These are phyloP conservation scores for Eumaeus atala DNA, from an alignment of 1,140 invertebrate species.

Conservation along the genomic window DNA sequence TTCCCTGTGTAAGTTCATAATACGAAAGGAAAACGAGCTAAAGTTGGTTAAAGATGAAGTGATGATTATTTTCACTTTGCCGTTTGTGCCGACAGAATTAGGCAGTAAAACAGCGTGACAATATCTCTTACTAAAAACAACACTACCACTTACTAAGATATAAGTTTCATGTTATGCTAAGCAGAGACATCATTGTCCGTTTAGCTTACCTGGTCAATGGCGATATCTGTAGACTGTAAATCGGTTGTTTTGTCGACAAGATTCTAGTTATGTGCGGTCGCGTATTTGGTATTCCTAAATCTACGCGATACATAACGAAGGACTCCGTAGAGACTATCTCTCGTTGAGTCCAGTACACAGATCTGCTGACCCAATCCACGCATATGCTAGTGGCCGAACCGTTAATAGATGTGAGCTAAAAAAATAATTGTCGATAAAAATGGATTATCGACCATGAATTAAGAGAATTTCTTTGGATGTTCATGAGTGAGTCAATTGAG, in stretches of 20 bases:
- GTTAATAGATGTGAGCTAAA: slow-evolving; percentile 75
- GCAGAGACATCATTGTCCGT: background rate
- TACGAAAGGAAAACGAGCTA: no score
- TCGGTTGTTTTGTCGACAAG: slow-evolving; percentile 70
- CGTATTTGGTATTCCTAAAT: slow-evolving; percentile 75
- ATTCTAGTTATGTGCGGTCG: slow-evolving; percentile 62
- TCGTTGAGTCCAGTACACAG: slow-evolving; percentile 86
- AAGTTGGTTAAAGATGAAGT: no score
- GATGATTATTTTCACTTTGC: no score
- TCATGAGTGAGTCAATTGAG: no score
- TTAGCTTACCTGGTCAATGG: slow-evolving; percentile 79
- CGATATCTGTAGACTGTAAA: slow-evolving; percentile 81
- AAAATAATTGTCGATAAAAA: slow-evolving; percentile 1
- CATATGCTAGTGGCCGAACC: slow-evolving; percentile 80
- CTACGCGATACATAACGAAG: slow-evolving; percentile 74
- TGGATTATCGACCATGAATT: no score
- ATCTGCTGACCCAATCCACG: slow-evolving; percentile 89
- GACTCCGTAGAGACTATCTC: slow-evolving; percentile 60
- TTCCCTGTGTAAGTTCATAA: no score
- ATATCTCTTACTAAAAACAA: no score
- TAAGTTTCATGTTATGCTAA: no score
- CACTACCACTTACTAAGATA: no score
- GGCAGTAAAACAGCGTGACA: no score
- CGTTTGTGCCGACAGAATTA: no score
- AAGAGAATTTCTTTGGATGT: no score